A percentile compares a stretch with the other conserved stretches of the same genome.
phyloP scores from a whole-genome alignment of 2,797 vertebrate genomes.

The Myioborus melanocephalus region DNA sequence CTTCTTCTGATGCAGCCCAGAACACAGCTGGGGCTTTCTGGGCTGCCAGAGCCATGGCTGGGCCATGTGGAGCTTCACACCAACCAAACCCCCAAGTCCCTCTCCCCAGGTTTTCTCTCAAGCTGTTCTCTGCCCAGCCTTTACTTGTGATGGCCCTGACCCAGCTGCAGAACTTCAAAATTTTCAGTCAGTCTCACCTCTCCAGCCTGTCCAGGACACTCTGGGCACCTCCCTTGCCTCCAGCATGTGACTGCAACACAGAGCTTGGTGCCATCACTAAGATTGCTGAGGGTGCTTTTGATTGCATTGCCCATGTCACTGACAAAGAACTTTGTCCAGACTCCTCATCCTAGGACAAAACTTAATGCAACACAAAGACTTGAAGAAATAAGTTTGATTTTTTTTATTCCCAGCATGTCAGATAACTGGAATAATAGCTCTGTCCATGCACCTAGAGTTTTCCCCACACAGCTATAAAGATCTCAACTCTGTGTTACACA shows the following conservation, averaged over 20 bases:
- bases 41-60: not conserved
- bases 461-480: not conserved
- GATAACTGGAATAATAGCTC: not conserved
- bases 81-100: not conserved
- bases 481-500: not conserved
- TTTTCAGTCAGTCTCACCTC: not conserved
- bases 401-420: not conserved
- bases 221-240: not conserved
- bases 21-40: fast-evolving
- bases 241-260: no score
- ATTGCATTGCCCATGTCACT: not conserved
- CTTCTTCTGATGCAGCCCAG: not conserved
- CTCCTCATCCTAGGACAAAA: not conserved
- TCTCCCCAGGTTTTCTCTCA: not conserved
- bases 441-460: not conserved
- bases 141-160: no score
- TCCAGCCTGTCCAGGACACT: not conserved
- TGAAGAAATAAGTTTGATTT: not conserved
- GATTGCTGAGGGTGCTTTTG: not conserved
- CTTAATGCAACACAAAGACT: not conserved
- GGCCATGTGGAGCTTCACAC: not conserved
- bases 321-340: not conserved
- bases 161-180: not conserved
- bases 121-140: not conserved
- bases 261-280: not conserved